Evolutionary conservation across 2,113 vertebrate genomes (phyloP).

Genomic region (Jaculus jaculus): DNA sequence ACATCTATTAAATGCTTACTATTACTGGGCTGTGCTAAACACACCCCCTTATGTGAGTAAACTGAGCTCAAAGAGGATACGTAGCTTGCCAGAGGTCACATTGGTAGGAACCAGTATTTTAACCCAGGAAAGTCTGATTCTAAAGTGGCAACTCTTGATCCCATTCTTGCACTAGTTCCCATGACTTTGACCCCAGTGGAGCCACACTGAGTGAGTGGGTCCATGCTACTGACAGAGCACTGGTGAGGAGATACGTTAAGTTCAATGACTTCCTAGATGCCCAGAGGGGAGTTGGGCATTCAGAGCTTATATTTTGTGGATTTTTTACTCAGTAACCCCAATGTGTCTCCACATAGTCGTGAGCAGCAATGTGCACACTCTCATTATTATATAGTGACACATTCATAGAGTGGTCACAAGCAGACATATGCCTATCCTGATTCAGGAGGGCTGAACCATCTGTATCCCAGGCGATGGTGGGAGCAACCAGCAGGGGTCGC

Average conservation of each 20-base stretch:
- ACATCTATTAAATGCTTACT: conserved; percentile 45
- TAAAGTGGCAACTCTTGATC: neutral
- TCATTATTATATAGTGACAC: neutral
- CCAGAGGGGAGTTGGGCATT: neutral
- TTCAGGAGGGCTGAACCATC: neutral
- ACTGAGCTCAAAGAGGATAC: neutral
- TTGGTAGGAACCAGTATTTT: neutral
- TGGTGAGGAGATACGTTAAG: neutral
- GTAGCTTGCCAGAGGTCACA: neutral
- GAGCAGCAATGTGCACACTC: accelerated
- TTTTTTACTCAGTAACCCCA: neutral
- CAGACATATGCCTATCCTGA: neutral
- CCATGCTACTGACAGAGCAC: neutral
- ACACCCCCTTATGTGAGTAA: neutral
- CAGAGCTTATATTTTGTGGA: neutral
- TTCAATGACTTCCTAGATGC: neutral
- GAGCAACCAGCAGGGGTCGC: conserved; percentile 84
- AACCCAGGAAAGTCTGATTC: neutral
- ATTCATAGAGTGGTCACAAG: neutral
- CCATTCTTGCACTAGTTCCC: neutral
- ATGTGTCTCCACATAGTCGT: neutral
- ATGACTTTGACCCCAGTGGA: neutral
- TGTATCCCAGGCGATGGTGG: neutral
- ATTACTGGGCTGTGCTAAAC: neutral
- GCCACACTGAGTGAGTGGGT: neutral